These are phyloP conservation scores for Syngnathoides biaculeatus DNA, from an alignment of 2,113 vertebrate species.

Conservation along the genomic window DNA sequence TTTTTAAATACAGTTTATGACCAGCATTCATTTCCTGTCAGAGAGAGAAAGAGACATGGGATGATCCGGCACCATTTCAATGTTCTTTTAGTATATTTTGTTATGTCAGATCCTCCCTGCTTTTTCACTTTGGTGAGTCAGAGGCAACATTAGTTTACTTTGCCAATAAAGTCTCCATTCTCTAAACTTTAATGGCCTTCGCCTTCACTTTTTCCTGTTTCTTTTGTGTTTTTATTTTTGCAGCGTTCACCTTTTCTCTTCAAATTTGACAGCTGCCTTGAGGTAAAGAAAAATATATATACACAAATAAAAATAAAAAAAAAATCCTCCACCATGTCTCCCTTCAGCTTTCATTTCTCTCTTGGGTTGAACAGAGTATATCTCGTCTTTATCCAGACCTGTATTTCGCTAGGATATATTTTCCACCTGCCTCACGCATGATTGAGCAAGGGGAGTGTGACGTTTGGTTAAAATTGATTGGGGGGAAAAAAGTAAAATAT, in stretches of 20 bases:
- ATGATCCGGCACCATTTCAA: background rate
- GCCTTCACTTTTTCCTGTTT: slow-evolving; percentile 5
- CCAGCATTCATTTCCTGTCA: background rate
- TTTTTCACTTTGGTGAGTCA: background rate
- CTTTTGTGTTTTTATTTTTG: slow-evolving; percentile 4
- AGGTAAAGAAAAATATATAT: too few species aligned
- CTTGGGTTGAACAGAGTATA: slow-evolving; percentile 32
- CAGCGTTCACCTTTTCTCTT: slow-evolving; percentile 26
- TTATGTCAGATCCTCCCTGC: background rate
- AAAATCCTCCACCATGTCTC: slow-evolving; percentile 18
- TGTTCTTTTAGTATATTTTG: background rate
- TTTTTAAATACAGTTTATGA: slow-evolving; percentile 20
- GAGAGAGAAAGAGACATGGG: background rate
- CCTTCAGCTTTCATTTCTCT: slow-evolving; percentile 25
- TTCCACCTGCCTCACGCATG: slow-evolving; percentile 42
- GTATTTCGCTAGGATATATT: slow-evolving; percentile 53
- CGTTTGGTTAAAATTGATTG: slow-evolving; percentile 6
- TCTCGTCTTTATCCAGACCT: slow-evolving; percentile 58
- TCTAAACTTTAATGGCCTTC: slow-evolving; percentile 16
- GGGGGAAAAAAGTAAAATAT: background rate
- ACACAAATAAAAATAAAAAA: slow-evolving; percentile 3
- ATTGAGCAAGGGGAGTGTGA: slow-evolving; percentile 3
- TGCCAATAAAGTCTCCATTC: background rate
- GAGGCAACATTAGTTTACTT: background rate
- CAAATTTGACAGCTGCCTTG: slow-evolving; percentile 53